phyloP scores from a whole-genome alignment of 2,797 vertebrate species.

The Trachops cirrhosus region DNA sequence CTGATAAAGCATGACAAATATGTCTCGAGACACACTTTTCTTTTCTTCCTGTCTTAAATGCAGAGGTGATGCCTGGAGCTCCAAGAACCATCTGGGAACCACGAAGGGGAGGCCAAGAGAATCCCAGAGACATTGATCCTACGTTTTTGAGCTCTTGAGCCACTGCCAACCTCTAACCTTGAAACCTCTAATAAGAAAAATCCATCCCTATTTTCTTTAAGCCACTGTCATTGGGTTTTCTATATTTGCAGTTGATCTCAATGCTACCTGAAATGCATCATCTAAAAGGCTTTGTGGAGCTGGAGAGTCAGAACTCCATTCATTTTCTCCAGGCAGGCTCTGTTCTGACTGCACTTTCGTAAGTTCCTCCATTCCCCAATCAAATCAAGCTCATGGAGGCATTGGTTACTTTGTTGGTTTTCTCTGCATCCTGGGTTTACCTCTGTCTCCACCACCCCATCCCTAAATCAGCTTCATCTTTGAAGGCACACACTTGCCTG shows the following conservation, averaged over 20 bases:
- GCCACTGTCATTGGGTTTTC: background rate
- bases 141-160: background rate
- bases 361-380: background rate
- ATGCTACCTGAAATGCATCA: background rate
- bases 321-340: background rate
- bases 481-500: background rate
- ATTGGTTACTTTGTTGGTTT: background rate
- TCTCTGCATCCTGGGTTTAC: background rate
- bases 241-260: background rate
- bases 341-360: background rate
- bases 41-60: background rate
- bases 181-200: background rate
- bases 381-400: background rate
- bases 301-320: background rate
- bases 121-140: background rate
- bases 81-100: too few species aligned
- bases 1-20: background rate
- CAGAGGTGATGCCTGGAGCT: background rate
- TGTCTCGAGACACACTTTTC: background rate
- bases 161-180: background rate
- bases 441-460: background rate
- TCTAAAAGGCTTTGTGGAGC: background rate
- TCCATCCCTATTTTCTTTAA: background rate
- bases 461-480: background rate
- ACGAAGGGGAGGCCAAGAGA: background rate